These are phyloP conservation scores for Bombus sibiricus DNA, from an alignment of 1,140 invertebrate genomes.

Conservation along the genomic window DNA sequence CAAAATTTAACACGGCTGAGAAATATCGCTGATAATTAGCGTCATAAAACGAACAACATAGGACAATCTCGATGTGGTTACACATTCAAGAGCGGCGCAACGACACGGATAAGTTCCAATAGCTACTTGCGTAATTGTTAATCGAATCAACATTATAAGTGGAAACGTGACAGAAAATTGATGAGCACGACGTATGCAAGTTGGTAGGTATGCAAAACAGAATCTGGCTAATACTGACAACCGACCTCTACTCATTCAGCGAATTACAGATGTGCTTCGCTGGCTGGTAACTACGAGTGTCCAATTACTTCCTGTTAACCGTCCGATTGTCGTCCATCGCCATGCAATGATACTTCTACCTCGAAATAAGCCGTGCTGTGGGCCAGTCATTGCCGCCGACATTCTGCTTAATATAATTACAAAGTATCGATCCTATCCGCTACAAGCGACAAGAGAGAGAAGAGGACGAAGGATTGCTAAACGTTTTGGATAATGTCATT, in stretches of 20 bases:
- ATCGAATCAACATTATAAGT: constrained; percentile 59
- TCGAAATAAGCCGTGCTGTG: constrained; percentile 60
- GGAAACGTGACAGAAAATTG: constrained; percentile 65
- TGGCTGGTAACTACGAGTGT: constrained; percentile 64
- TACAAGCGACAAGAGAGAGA: constrained; percentile 21
- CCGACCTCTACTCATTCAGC: constrained; percentile 56
- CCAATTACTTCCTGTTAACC: constrained; percentile 70
- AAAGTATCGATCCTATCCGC: constrained; percentile 64
- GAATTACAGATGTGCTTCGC: constrained; percentile 64
- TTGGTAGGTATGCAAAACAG: constrained; percentile 59
- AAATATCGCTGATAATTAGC: constrained; percentile 25
- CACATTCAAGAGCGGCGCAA: constrained; percentile 10
- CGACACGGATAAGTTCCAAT: constrained; percentile 44
- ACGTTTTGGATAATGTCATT: constrained; percentile 61
- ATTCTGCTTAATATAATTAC: constrained; percentile 72
- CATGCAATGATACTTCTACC: constrained; percentile 64
- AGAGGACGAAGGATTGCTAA: constrained; percentile 40
- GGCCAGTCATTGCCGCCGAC: constrained; percentile 55
- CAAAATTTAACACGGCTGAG: not conserved
- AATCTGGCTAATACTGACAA: constrained; percentile 61
- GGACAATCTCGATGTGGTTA: not conserved
- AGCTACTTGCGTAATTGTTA: constrained; percentile 59
- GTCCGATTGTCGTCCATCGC: constrained; percentile 66
- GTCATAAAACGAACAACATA: not conserved
- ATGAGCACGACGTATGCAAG: constrained; percentile 46